Evolutionary conservation across 2,113 vertebrate genomes (phyloP).

Genomic region (Protobothrops mucrosquamatus): DNA sequence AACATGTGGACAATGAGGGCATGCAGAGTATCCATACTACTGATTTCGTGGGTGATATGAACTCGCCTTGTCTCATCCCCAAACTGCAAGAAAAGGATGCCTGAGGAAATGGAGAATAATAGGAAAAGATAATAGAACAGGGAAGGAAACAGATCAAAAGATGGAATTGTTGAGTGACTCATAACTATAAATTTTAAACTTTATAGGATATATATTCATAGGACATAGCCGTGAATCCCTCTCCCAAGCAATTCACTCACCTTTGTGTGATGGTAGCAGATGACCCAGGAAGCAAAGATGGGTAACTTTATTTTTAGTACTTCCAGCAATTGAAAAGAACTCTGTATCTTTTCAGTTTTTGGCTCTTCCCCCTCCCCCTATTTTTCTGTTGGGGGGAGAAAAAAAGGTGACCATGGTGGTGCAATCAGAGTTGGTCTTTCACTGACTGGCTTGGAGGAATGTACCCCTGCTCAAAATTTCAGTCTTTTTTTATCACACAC

Average conservation of each 20-base stretch:
- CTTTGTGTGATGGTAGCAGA: neutral
- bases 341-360: neutral
- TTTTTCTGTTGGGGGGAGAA: neutral
- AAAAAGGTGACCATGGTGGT: neutral
- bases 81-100: constrained; percentile 96
- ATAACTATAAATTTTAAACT: neutral
- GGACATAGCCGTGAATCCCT: neutral
- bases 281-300: neutral
- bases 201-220: neutral
- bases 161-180: neutral
- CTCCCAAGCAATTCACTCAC: neutral
- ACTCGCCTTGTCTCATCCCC: constrained; percentile 95
- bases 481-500: neutral
- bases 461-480: neutral
- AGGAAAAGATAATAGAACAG: rapidly evolving
- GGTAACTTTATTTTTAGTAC: neutral
- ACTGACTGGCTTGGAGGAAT: neutral
- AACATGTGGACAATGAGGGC: constrained; percentile 99
- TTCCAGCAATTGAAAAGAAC: neutral
- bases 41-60: constrained; percentile 98
- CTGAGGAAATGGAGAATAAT: constrained; percentile 58
- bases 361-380: neutral
- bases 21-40: constrained; percentile 96
- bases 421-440: neutral
- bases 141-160: neutral